phyloP scores from a whole-genome alignment of 1,140 invertebrate genomes.

The Battus philenor region DNA sequence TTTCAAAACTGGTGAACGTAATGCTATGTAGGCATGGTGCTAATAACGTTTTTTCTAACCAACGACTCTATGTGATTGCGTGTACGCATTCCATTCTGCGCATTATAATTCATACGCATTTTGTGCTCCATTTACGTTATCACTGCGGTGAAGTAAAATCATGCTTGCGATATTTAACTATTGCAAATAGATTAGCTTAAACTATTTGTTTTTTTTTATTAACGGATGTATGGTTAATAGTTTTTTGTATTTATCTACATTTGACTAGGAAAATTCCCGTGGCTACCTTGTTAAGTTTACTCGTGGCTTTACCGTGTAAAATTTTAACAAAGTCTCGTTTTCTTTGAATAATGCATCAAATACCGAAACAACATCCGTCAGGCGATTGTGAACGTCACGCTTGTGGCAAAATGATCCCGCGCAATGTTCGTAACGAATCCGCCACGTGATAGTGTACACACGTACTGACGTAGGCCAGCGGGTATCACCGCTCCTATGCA shows the following conservation, averaged over 20 bases:
- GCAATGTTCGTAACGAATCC: conserved; percentile 2
- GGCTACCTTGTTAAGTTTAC: too few relatives aligned
- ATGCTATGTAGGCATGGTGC: conserved; percentile 36
- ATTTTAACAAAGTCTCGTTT: conserved; percentile 8
- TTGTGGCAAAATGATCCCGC: not conserved
- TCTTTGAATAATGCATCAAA: conserved; percentile 13
- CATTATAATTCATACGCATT: conserved; percentile 50
- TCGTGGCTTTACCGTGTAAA: too few relatives aligned
- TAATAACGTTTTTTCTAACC: conserved; percentile 60
- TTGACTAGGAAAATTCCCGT: too few relatives aligned
- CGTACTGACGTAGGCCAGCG: conserved; percentile 8
- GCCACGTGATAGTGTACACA: conserved; percentile 4
- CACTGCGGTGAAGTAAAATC: conserved; percentile 53
- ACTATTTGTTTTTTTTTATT: conserved; percentile 6
- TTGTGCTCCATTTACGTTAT: conserved; percentile 67
- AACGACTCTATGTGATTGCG: conserved; percentile 46
- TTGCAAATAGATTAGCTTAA: conserved; percentile 23
- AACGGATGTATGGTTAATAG: too few relatives aligned
- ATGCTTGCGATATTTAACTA: conserved; percentile 30
- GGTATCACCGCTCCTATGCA: too few relatives aligned
- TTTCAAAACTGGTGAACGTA: conserved; percentile 35
- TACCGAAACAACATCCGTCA: conserved; percentile 9
- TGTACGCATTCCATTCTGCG: conserved; percentile 50
- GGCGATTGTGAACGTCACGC: not conserved
- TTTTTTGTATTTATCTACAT: too few relatives aligned